phyloP scores from a whole-genome alignment of 2,797 vertebrate species.

The Echiichthys vipera region DNA sequence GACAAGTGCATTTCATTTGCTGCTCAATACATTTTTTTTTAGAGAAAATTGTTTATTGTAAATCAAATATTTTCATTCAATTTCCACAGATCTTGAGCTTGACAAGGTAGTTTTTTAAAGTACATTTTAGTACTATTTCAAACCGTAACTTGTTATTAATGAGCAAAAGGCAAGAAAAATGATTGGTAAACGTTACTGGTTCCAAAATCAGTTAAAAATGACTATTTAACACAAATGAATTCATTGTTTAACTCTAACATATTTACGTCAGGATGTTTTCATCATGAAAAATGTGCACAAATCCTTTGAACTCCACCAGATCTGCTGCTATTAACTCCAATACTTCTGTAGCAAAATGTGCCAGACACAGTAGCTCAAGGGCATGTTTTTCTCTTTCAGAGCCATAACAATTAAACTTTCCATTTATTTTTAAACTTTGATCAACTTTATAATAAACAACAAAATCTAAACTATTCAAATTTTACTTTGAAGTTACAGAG shows the following conservation, averaged over 20 bases:
- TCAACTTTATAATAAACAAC: neutral
- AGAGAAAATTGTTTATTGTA: neutral
- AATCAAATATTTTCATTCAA: neutral
- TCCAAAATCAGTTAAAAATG: accelerated
- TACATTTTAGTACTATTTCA: neutral
- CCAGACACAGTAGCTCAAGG: neutral
- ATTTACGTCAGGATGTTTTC: neutral
- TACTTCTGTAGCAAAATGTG: neutral
- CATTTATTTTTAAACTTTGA: neutral
- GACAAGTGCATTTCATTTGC: neutral
- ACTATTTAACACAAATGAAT: neutral
- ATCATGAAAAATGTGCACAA: neutral
- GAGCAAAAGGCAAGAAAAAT: neutral
- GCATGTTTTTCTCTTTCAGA: neutral
- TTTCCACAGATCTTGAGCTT: neutral
- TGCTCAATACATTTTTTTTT: neutral
- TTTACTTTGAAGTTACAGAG: neutral
- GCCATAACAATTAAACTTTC: neutral
- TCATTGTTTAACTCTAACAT: neutral
- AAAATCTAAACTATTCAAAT: neutral
- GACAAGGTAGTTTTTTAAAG: neutral
- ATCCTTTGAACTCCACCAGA: neutral
- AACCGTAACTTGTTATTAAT: neutral
- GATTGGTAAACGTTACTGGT: neutral
- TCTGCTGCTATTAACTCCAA: neutral